Conservation (phyloP, 2,797 vertebrate genomes). For the Toxotes lorentzi region DNA sequence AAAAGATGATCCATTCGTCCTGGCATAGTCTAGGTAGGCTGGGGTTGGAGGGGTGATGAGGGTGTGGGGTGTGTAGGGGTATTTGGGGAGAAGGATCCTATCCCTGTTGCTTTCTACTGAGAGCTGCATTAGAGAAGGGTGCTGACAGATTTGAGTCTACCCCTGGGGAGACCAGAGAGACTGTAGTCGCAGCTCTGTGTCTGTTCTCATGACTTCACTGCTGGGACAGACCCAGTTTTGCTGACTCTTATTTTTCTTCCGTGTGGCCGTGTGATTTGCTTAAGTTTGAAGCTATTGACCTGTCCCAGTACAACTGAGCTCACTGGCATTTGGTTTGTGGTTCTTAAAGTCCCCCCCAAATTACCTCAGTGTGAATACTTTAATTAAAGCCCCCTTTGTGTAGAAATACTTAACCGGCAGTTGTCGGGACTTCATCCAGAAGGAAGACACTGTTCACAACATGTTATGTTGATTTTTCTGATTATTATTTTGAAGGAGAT, state of each 20-base stretch:
- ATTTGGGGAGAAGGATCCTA: slow-evolving; percentile 44
- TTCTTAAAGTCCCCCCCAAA: background rate
- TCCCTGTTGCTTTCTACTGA: slow-evolving; percentile 47
- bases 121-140: slow-evolving; percentile 64
- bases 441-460: slow-evolving; percentile 3
- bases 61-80: slow-evolving; percentile 11
- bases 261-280: slow-evolving; percentile 19
- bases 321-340: slow-evolving; percentile 15
- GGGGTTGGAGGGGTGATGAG: slow-evolving; percentile 29
- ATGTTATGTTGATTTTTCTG: background rate
- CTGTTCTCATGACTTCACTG: slow-evolving; percentile 78
- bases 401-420: background rate
- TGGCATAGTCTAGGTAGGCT: slow-evolving; percentile 54
- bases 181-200: slow-evolving; percentile 54
- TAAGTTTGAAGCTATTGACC: slow-evolving; percentile 22
- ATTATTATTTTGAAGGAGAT: background rate
- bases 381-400: background rate
- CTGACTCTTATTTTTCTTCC: slow-evolving; percentile 49
- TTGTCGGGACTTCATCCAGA: background rate
- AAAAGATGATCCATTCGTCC: slow-evolving; percentile 55
- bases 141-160: slow-evolving; percentile 67
- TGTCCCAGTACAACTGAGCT: slow-evolving; percentile 9
- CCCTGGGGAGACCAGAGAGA: slow-evolving; percentile 52
- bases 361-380: background rate
- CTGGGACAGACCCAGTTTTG: slow-evolving; percentile 57